A percentile compares a stretch with the other conserved stretches of the same genome.
Conservation (phyloP, 2,113 vertebrate species). For the Dipodomys stephensi region DNA sequence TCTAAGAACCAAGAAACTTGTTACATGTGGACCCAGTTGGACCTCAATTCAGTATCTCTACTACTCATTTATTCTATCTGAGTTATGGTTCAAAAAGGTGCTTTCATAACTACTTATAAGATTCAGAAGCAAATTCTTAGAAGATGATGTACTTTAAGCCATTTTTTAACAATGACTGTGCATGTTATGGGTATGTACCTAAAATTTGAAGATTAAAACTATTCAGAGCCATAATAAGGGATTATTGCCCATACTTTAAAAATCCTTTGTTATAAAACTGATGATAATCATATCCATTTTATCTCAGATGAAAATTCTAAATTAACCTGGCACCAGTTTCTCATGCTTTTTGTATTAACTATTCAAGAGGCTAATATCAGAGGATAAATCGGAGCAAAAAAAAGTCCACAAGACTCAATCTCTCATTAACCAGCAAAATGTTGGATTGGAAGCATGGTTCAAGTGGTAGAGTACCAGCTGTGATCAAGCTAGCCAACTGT, state of each 20-base stretch:
- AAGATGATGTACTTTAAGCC: neutral
- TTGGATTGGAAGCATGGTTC: too few species aligned
- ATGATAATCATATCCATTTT: conserved; percentile 35
- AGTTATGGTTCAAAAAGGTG: neutral
- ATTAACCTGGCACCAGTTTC: neutral
- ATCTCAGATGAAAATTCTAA: conserved; percentile 34
- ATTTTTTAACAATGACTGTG: conserved; percentile 27
- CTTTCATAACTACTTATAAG: neutral
- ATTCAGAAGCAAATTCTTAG: neutral
- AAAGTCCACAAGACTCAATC: too few species aligned
- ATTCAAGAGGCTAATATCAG: too few species aligned
- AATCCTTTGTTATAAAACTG: neutral
- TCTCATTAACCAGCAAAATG: too few species aligned
- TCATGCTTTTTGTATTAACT: too few species aligned
- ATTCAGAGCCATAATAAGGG: neutral
- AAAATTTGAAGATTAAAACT: conserved; percentile 10
- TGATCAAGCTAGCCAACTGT: too few species aligned
- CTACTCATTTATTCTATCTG: neutral
- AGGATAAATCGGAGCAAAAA: too few species aligned
- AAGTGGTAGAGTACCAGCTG: too few species aligned
- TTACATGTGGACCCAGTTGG: neutral
- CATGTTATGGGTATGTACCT: neutral
- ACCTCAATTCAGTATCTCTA: neutral
- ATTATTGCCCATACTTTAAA: neutral
- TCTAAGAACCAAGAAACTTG: neutral